Percentiles rank a stretch among this genome's conserved stretches.
Evolutionary conservation across 2,888 invertebrate species (phyloP).

Genomic region (Drosophila fungiperda): DNA sequence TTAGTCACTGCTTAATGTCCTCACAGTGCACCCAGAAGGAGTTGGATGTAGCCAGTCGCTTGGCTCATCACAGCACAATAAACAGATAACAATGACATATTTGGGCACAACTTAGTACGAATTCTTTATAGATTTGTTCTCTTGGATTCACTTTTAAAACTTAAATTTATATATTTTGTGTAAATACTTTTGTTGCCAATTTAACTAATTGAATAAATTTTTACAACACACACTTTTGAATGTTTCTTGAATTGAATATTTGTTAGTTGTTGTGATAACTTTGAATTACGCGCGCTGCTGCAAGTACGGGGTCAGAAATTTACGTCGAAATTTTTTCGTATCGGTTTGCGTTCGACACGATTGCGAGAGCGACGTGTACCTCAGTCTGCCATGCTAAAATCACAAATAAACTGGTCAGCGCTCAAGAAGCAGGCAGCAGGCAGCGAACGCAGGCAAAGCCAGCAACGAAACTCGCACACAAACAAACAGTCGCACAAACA

Average conservation of each 20-base stretch:
- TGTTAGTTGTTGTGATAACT: conserved; percentile 56
- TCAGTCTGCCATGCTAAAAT: conserved; percentile 83
- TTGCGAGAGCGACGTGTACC: conserved; percentile 75
- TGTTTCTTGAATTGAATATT: conserved; percentile 34
- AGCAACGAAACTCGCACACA: conserved; percentile 39
- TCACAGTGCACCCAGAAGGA: conserved; percentile 59
- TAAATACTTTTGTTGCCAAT: conserved; percentile 37
- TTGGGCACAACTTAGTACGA: conserved; percentile 22
- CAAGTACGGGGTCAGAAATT: conserved; percentile 56
- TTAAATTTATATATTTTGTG: conserved; percentile 18
- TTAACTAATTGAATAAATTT: conserved; percentile 19
- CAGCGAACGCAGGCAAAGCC: conserved; percentile 52
- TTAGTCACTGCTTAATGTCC: conserved; percentile 53
- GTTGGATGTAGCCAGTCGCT: conserved; percentile 56
- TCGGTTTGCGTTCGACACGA: conserved; percentile 73
- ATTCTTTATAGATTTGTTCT: conserved; percentile 35
- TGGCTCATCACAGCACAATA: conserved; percentile 65
- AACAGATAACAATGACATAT: conserved; percentile 54
- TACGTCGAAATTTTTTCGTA: conserved; percentile 72
- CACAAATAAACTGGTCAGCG: conserved; percentile 83
- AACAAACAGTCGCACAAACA: conserved; percentile 22
- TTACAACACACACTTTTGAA: conserved; percentile 35
- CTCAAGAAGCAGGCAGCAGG: conserved; percentile 81
- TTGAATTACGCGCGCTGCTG: conserved; percentile 76
- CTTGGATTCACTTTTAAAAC: conserved; percentile 20